Conservation (phyloP, 1,140 invertebrate genomes). For the Propsilocerus akamusi region DNA sequence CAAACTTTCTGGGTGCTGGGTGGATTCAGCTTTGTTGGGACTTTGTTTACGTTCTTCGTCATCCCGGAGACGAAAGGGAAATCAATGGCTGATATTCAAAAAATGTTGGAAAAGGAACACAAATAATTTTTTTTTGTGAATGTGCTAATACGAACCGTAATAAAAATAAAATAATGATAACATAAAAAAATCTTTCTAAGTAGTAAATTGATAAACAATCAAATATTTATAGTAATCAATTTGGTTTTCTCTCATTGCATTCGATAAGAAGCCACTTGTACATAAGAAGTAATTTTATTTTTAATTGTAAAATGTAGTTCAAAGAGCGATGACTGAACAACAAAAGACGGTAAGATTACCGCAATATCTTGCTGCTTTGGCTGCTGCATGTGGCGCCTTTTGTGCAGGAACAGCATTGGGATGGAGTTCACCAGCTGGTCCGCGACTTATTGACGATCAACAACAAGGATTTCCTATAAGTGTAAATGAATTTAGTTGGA, state of each 20-base stretch:
- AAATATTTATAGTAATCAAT: no score
- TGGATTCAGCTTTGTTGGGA: slow-evolving; percentile 43
- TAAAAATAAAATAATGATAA: neutral
- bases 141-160: no score
- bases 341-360: no score
- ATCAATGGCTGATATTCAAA: slow-evolving; percentile 63
- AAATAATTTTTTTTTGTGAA: no score
- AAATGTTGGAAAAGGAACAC: slow-evolving; percentile 28
- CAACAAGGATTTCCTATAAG: slow-evolving; percentile 26
- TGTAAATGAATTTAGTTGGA: slow-evolving; percentile 19
- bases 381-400: slow-evolving; percentile 28
- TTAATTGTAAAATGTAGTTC: neutral
- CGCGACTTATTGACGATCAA: slow-evolving; percentile 8
- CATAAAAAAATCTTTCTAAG: neutral
- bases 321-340: neutral
- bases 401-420: slow-evolving; percentile 30
- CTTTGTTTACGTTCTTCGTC: slow-evolving; percentile 56
- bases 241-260: neutral
- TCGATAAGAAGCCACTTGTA: neutral
- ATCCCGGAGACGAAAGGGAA: slow-evolving; percentile 86
- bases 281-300: no score
- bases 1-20: slow-evolving; percentile 71
- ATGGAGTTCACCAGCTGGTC: slow-evolving; percentile 36
- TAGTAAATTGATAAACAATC: neutral
- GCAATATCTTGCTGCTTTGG: slow-evolving; percentile 38